Evolutionary conservation across 1,140 invertebrate species (phyloP), one percentile per base, ranked within the genome.

Genomic region (Zaprionus lachaisei): DNA sequence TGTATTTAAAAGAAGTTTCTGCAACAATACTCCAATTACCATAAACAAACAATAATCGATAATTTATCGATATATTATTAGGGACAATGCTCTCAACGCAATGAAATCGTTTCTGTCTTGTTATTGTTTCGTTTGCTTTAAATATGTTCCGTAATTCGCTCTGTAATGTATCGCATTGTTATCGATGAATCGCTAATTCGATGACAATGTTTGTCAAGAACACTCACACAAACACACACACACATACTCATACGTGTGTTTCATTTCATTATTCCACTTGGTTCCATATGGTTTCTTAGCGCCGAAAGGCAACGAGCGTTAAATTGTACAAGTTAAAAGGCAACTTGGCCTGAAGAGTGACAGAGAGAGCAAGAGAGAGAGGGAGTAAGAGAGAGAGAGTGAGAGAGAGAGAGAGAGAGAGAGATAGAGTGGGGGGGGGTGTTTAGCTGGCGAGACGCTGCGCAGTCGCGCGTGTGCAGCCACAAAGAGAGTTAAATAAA

Each of bases 311-410:
- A 89, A 90, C 56, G 44, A 81, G 85, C 84, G 85, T 89, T 57
- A 89, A 89, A 89, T 84, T 89, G 69, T 73, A 58, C 61, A 87
- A 89, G 78, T 84, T 84, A 89, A 89, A 89, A 79, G 82, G 68
- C 80, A 80, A 73, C 41, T 51, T 17, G 7, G 60, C 34, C 31
- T 31, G 14, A 22, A 64, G 24, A 72, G 3, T 5, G 17, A 7
- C 2, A 17, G 26, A 14, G 22, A 31, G 22, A 62, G 5, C 4
- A 11, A 20, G 14, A 20, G 22, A 61, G 22, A 15, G 22, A 28
- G 15, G n/a, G 38, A 15, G 58, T 14, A 4, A 44, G 26, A 17
- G 11, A n/a, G 9, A 15, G 17, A 22, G 49, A n/a, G n/a, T n/a
- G 49, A 6, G 17, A 26, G 17, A 6, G 20, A 28, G n/a, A 31